phyloP scores from a whole-genome alignment of 2,888 invertebrate genomes.

The Plagodis pulveraria region DNA sequence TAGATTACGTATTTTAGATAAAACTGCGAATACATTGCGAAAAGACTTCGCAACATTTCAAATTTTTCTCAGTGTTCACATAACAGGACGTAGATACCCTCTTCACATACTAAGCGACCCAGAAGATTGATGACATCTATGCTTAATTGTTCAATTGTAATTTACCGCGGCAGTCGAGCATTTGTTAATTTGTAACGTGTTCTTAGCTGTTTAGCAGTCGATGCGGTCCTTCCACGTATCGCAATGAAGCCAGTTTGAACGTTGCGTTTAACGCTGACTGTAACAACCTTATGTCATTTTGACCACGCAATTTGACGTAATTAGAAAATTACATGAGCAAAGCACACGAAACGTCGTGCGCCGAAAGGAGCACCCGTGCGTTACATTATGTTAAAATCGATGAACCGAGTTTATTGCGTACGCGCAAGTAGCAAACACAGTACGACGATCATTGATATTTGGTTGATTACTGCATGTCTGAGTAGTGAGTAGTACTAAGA shows the following conservation, averaged over 20 bases:
- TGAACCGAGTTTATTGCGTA: constrained; percentile 59
- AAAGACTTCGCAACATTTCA: too few species aligned
- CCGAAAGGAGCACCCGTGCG: constrained; percentile 51
- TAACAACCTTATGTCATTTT: constrained; percentile 78
- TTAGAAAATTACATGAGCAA: constrained; percentile 71
- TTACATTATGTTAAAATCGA: constrained; percentile 52
- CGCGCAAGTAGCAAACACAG: too few species aligned
- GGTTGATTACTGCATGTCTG: too few species aligned
- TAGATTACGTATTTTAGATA: too few species aligned
- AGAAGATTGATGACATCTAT: constrained; percentile 25
- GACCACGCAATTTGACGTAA: constrained; percentile 79
- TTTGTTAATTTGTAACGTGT: constrained; percentile 31
- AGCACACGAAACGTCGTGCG: constrained; percentile 50
- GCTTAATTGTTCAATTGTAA: constrained; percentile 20
- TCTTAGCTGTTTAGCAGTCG: constrained; percentile 34
- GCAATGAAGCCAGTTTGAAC: constrained; percentile 40
- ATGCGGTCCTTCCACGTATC: constrained; percentile 33
- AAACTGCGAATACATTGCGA: too few species aligned
- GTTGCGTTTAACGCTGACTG: constrained; percentile 59
- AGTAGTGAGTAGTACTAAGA: too few species aligned
- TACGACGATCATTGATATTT: too few species aligned
- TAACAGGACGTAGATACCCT: not conserved
- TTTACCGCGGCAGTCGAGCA: constrained; percentile 24
- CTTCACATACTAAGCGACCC: constrained; percentile 4
- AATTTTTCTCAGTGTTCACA: too few species aligned